Conservation (phyloP, 2,797 vertebrate genomes). For the Cyprinodon diabolis region DNA sequence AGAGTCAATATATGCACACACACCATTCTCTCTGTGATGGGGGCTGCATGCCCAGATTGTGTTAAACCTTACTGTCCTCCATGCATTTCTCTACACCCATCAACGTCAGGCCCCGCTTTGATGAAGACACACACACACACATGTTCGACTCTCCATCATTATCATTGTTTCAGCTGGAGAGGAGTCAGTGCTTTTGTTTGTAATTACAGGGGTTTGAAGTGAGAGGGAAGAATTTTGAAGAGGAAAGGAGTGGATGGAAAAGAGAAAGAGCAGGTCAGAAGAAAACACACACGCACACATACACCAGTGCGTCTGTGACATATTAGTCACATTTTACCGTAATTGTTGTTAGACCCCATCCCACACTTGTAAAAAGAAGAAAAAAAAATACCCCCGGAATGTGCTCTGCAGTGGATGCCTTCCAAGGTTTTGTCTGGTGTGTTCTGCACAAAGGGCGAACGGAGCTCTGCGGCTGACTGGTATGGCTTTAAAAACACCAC, state of each 20-base stretch:
- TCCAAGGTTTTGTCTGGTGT: conserved; percentile 82
- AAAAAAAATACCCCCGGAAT: conserved; percentile 76
- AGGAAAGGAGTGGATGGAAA: conserved; percentile 71
- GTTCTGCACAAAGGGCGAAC: conserved; percentile 77
- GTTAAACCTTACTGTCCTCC: conserved; percentile 79
- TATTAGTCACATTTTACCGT: conserved; percentile 87
- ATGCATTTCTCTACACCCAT: conserved; percentile 75
- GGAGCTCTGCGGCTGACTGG: conserved; percentile 74
- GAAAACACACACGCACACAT: conserved; percentile 60
- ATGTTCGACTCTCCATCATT: conserved; percentile 75
- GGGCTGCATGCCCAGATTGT: conserved; percentile 77
- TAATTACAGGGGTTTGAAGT: conserved; percentile 83
- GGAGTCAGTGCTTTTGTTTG: conserved; percentile 84
- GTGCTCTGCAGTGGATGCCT: conserved; percentile 76
- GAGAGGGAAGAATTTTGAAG: conserved; percentile 73
- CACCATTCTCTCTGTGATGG: conserved; percentile 56
- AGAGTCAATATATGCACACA: conserved; percentile 64
- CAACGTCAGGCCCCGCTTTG: conserved; percentile 73
- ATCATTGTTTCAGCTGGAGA: conserved; percentile 82
- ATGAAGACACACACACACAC: conserved; percentile 68
- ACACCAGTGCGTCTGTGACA: conserved; percentile 81
- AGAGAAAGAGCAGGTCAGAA: conserved; percentile 69
- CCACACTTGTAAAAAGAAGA: conserved; percentile 77
- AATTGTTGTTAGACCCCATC: conserved; percentile 84
- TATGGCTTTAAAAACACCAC: conserved; percentile 78